Conservation (phyloP, 92 coral and sea anemone species). For the Porites cylindrica region DNA sequence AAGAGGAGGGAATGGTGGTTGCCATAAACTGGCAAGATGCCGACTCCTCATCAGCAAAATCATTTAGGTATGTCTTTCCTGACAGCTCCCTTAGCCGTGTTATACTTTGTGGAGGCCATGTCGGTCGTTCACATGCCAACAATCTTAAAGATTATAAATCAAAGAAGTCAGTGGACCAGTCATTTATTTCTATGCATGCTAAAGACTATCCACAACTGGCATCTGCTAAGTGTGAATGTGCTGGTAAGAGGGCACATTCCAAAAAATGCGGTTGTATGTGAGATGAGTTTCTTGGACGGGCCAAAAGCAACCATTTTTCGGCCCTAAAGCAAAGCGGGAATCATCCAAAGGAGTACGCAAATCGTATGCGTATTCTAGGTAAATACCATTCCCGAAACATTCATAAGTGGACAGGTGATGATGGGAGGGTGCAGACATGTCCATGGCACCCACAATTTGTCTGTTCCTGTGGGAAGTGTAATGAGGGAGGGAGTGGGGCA, state of each 20-base stretch:
- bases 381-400: too few species aligned
- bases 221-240: constrained; percentile 56
- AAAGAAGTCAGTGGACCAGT: constrained; percentile 22
- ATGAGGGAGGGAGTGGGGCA: too few species aligned
- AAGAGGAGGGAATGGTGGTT: too few species aligned
- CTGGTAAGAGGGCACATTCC: constrained; percentile 28
- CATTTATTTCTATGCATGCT: neutral
- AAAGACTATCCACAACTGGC: neutral
- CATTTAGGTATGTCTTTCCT: constrained; percentile 10
- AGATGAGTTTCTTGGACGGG: constrained; percentile 43
- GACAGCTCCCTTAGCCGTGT: constrained; percentile 40
- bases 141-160: constrained; percentile 49
- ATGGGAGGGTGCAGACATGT: too few species aligned
- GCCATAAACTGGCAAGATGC: too few species aligned
- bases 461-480: too few species aligned
- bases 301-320: constrained; percentile 68
- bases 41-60: too few species aligned
- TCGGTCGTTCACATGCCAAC: constrained; percentile 63
- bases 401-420: too few species aligned
- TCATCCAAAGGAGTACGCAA: constrained; percentile 48
- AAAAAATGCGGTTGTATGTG: constrained; percentile 63
- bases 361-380: too few species aligned
- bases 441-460: too few species aligned
- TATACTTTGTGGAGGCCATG: constrained; percentile 57
- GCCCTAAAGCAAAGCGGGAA: constrained; percentile 53